Evolutionary conservation across 2,113 vertebrate species (phyloP), one percentile per base, ranked within the genome.

Genomic region (Syngnathoides biaculeatus): DNA sequence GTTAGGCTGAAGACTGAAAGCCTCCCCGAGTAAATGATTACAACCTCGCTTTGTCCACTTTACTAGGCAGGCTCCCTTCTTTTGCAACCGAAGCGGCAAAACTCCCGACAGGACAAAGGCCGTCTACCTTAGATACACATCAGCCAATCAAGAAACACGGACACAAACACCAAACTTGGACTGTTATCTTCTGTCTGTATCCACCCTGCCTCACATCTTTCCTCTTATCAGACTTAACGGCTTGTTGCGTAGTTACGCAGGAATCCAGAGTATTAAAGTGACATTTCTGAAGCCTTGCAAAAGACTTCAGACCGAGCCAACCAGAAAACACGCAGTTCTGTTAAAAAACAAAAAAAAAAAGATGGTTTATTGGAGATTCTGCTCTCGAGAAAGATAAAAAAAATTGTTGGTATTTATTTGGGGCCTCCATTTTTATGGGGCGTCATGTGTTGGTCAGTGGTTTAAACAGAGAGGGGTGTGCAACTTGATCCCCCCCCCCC

Each of bases 201-300:
- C 59, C 64, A 78, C 68, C 66, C 62, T 67, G 65, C 53, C 75
- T 74, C 24, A 77, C 68, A 59, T 72, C 48, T 30, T 64, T 43
- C 53, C 57, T 73, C 73, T 83, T 80, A 80, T 81, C 73, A 73
- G 72, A 39, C 56, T 74, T 64, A 68, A 66, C 73, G 67, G 65
- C 60, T 60, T 40, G 64, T 62, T 45, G 22, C 67, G 42, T 35
- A 63, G 57, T 69, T 72, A 39, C 64, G 43, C 27, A 79, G 71
- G 79, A 81, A 83, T 80, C 75, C 64, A 35, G 76, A 83, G 70
- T 45, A 74, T 79, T 76, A 30, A 70, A 65, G 56, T 63, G 73
- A 64, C 73, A 69, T 76, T 73, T 79, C 42, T 47, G 47, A 71
- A 77, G 52, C 39, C 64, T 43, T 55, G 64, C 55, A 53, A 64